Evolutionary conservation across 2,888 invertebrate genomes (phyloP), one percentile per base, ranked within the genome.

Genomic region (Rhamnusium bicolor): DNA sequence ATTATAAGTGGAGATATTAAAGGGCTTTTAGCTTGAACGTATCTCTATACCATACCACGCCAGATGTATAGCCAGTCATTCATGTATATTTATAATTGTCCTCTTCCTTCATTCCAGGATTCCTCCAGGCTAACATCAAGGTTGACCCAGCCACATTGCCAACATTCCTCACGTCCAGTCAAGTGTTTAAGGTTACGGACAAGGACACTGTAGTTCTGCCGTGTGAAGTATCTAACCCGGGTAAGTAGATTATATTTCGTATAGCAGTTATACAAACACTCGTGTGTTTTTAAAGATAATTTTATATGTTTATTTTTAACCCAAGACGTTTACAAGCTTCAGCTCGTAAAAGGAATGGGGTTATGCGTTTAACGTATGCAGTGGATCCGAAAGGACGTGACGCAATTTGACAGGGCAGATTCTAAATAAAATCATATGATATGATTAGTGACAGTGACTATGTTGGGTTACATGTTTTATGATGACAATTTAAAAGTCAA

Each of bases 181-280:
- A 90, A 86, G 89, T 89, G 66, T 90, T 90, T 84, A 89, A 90
- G 82, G 90, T 91, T 74, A 90, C 89, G 54, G 89, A 90, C 61
- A 90, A 90, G 77, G 90, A 91, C 80, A 90, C 90, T 18, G 90
- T 91, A 66, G 88, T 90, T 29, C 86, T 91, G 54, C 91, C 91
- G 4, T 91, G 91, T 81, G 90, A 90, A 85, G 90, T 91, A 66
- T 89, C 90, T 81, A 90, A 91, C 86, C 88, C 89, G 75, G 91
- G 91, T 91, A 85, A 89, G 88, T 46, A n/a, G n/a, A n/a, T n/a
- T n/a, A n/a, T 61, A 40, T 40, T 40, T 40, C 10, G 2, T n/a
- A 14, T 40, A 5, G 3, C 4, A 40, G 12, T 40, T 40, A 14
- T n/a, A 10, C 2, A 40, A 14, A n/a, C 5, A 12, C n/a, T 1